Evolutionary conservation across 2,888 invertebrate genomes (phyloP).

Genomic region (Luperina testacea): DNA sequence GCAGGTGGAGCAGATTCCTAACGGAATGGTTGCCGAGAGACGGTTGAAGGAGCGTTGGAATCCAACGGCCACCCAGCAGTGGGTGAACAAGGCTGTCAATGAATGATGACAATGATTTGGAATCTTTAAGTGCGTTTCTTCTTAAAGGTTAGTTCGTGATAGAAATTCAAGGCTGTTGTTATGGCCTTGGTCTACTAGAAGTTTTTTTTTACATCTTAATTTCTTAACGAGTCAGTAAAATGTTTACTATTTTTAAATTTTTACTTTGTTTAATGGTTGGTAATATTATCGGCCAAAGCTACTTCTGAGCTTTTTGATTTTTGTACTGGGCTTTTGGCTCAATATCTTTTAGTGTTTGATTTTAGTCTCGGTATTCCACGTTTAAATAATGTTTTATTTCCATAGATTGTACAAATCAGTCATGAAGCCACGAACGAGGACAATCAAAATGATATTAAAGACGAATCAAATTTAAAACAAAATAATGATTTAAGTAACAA

Average conservation of each 20-base stretch:
- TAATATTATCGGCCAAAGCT: background rate
- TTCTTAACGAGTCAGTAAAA: background rate
- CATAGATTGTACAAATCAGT: background rate
- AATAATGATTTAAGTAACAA: background rate
- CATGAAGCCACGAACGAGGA: background rate
- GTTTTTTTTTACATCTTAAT: too few relatives aligned
- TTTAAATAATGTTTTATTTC: background rate
- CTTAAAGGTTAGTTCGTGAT: background rate
- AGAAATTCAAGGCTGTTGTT: background rate
- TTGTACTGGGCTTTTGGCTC: background rate
- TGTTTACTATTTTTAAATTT: background rate
- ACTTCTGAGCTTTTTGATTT: too few relatives aligned
- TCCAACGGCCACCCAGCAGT: background rate
- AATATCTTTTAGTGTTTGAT: background rate
- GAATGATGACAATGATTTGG: background rate
- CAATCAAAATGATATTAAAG: background rate
- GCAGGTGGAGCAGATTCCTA: background rate
- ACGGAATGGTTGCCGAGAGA: background rate
- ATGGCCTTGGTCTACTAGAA: too few relatives aligned
- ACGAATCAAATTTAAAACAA: background rate
- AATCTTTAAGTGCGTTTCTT: background rate
- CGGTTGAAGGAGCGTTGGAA: background rate
- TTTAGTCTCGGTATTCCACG: background rate
- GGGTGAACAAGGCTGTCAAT: too few relatives aligned
- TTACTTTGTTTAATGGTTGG: background rate